Conservation (phyloP, 1,140 invertebrate species). For the Ganaspis sp. region DNA sequence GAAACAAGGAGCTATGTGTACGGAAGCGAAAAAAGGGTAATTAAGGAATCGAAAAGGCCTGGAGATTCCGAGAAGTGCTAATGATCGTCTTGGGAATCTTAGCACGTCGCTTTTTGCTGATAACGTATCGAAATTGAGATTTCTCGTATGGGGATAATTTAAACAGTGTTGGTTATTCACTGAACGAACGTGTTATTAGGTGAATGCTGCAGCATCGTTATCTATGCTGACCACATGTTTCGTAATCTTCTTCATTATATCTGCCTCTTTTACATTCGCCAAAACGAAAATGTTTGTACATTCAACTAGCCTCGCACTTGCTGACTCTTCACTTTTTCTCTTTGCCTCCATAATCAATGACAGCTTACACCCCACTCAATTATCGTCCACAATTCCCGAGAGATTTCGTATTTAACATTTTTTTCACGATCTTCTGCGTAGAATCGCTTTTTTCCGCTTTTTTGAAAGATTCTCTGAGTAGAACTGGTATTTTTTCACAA, state of each 20-base stretch:
- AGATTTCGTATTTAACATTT: no score
- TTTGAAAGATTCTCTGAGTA: no score
- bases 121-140: conserved; percentile 33
- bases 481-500: no score
- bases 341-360: neutral
- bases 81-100: conserved; percentile 17
- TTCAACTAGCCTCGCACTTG: conserved; percentile 1
- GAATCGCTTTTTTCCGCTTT: no score
- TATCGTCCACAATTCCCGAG: neutral
- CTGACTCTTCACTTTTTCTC: conserved; percentile 12
- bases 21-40: no score
- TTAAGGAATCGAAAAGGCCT: neutral
- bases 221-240: conserved; percentile 72
- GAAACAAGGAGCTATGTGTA: no score
- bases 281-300: conserved; percentile 70
- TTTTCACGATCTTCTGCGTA: no score
- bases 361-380: conserved; percentile 1
- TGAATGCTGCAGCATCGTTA: conserved; percentile 63
- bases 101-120: conserved; percentile 42
- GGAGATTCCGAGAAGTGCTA: neutral
- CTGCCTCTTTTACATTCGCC: conserved; percentile 70
- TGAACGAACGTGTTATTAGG: conserved; percentile 43
- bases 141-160: conserved; percentile 50
- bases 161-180: conserved; percentile 53
- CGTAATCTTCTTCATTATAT: conserved; percentile 74